Evolutionary conservation across 53 echinoderm and acorn worm species (phyloP), one percentile per base, ranked within the genome.

Genomic region (Antedon mediterranea): DNA sequence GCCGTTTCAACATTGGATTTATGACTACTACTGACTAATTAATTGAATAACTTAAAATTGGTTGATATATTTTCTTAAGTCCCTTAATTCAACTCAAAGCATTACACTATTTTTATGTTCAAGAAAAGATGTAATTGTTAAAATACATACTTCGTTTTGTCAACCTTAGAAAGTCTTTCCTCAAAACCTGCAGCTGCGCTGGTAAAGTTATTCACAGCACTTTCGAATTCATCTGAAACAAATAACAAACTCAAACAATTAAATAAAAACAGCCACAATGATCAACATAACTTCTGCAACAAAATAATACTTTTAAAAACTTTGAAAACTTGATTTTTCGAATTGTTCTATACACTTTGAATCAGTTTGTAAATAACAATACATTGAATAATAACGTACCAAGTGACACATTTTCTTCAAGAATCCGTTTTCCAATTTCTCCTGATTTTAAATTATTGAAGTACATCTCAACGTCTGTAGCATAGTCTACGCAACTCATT

Each of bases 401-500:
- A 33, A 94, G 89, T 18, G 72, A 71, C 15, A 94, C 30, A 4
- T 77, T 87, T 8, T 90, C 72, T 26, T 72, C 79, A 28, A 73
- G 83, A 84, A 93, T 90, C 57, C 73, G 76, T 70, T 84, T 28
- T 31, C 90, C 93, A 0, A 79, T 78, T 0, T 71, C 71, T 27
- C 90, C 90, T 15, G 77, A 81, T 43, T 79, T 34, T 0, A 93
- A 79, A 31, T 77, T 77, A 6, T 75, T 71, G n/a, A 82, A 88
- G 74, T 83, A 90, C 42, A 43, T 80, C 32, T 86, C 34, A 32
- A 93, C 86, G 7, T 81, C 77, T 3, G 41, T 76, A 18, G 90
- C 93, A 44, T 93, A 93, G 34, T 88, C 86, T 14, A 75, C 78
- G 15, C 86, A 84, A 72, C 79, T 79, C 79, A 93, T 80, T 3